Conservation (phyloP, 2,888 invertebrate species). For the Troides oblongomaculatus region DNA sequence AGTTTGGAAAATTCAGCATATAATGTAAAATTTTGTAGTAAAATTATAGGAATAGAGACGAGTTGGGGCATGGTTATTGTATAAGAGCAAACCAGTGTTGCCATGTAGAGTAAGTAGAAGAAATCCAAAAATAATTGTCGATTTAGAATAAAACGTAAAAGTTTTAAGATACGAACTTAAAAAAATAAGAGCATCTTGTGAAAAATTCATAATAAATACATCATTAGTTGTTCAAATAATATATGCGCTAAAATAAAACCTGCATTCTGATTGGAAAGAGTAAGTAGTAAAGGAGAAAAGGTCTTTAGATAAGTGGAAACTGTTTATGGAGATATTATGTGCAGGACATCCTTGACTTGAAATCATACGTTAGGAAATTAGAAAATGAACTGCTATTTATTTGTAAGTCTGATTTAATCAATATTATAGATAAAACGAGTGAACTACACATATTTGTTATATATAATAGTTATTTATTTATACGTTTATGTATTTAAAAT, state of each 20-base stretch:
- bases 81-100: not conserved
- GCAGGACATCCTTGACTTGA: not conserved
- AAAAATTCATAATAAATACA: not conserved
- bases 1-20: not conserved
- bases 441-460: not conserved
- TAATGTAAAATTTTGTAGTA: not conserved
- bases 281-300: not conserved
- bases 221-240: constrained; percentile 14
- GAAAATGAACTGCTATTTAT: not conserved
- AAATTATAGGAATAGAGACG: not conserved
- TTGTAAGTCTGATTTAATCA: not conserved
- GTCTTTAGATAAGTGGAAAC: not conserved
- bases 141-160: too few relatives aligned
- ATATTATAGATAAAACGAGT: not conserved
- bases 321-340: constrained; percentile 19
- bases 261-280: not conserved
- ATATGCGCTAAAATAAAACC: not conserved
- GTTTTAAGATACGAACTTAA: too few relatives aligned
- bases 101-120: not conserved
- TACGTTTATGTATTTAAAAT: not conserved
- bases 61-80: not conserved
- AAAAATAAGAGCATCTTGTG: too few relatives aligned
- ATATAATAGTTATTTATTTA: not conserved
- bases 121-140: not conserved
- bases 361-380: not conserved